A percentile compares a stretch with the other conserved stretches of the same genome.
Evolutionary conservation across 1,140 invertebrate species (phyloP).

Genomic region (Drosophila willistoni): DNA sequence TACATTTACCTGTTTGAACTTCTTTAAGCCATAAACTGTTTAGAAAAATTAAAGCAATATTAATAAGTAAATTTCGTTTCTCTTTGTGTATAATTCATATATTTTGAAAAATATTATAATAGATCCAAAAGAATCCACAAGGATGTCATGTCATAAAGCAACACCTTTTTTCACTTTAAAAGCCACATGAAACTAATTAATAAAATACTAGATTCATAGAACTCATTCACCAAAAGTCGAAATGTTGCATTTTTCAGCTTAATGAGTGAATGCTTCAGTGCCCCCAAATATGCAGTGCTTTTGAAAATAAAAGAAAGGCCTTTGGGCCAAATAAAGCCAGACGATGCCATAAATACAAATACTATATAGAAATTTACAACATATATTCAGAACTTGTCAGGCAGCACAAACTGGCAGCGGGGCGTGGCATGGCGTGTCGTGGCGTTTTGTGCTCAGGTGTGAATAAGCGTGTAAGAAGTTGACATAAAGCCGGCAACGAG

Average conservation of each 20-base stretch:
- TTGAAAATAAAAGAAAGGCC: conserved; percentile 9
- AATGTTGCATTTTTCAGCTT: conserved; percentile 25
- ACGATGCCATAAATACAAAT: conserved; percentile 24
- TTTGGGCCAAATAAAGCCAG: conserved; percentile 36
- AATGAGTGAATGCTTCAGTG: conserved; percentile 53
- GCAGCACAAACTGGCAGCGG: conserved; percentile 65
- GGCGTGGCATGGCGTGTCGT: conserved; percentile 29
- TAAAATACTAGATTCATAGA: conserved; percentile 20
- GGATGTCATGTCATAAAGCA: not conserved
- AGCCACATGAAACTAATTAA: conserved; percentile 58
- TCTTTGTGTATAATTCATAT: not conserved
- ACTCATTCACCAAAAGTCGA: conserved; percentile 14
- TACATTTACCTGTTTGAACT: too few species aligned
- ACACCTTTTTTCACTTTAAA: not conserved
- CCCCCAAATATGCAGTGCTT: conserved; percentile 31
- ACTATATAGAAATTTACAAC: conserved; percentile 26
- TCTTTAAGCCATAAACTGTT: too few species aligned
- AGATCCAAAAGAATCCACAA: not conserved
- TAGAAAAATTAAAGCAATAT: too few species aligned
- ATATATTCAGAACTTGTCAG: conserved; percentile 67
- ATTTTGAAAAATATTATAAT: not conserved
- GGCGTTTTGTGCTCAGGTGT: conserved; percentile 75
- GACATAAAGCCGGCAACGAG: conserved; percentile 66
- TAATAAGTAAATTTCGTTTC: not conserved
- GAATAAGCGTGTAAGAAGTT: conserved; percentile 81